phyloP scores from a whole-genome alignment of 2,888 invertebrate species.

The Rhimphoctona megacephalus region DNA sequence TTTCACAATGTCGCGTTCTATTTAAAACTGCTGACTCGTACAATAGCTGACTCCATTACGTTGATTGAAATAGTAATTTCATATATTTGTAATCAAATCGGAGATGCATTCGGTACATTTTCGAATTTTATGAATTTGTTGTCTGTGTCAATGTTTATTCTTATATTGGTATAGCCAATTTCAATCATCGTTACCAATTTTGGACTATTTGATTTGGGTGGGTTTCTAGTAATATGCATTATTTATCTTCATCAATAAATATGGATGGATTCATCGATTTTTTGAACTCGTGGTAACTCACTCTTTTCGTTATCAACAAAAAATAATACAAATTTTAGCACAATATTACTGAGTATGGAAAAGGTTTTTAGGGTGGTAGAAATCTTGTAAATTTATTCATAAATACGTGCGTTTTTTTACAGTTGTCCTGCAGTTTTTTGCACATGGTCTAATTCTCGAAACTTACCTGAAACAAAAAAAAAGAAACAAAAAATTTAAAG shows the following conservation, averaged over 20 bases:
- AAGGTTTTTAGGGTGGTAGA: not conserved
- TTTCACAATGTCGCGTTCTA: not conserved
- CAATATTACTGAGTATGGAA: not conserved
- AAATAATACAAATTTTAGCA: not conserved
- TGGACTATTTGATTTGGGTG: no score
- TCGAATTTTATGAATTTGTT: not conserved
- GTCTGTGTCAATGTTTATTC: not conserved
- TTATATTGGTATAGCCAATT: not conserved
- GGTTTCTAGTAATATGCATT: not conserved
- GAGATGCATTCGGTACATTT: not conserved
- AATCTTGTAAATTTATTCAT: conserved; percentile 3
- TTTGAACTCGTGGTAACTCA: not conserved
- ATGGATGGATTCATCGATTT: not conserved
- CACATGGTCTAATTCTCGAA: not conserved
- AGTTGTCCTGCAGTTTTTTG: not conserved
- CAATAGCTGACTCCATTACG: not conserved
- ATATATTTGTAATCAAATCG: not conserved
- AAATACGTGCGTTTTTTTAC: conserved; percentile 28
- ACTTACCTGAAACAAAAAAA: conserved; percentile 61
- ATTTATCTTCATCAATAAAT: not conserved
- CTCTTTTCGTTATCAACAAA: not conserved
- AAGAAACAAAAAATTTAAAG: conserved; percentile 16
- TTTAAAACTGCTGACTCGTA: not conserved
- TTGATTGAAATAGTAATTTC: conserved; percentile 14
- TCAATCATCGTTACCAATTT: not conserved